Conservation (phyloP, 2,113 vertebrate genomes). For the Oncorhynchus mykiss region DNA sequence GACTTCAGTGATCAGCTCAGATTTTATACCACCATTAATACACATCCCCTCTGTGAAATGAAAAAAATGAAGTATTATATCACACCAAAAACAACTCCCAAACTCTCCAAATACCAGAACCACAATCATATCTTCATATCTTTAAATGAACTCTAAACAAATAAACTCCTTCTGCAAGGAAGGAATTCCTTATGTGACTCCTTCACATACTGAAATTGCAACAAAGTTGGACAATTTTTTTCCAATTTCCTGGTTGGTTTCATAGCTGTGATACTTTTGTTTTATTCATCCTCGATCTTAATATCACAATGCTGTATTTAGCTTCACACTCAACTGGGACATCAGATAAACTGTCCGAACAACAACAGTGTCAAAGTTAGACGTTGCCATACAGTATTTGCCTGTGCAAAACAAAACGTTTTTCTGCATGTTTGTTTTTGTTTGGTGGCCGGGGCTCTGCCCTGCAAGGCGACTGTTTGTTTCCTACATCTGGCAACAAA, state of each 20-base stretch:
- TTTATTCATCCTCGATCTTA: conserved; percentile 26
- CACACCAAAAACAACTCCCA: conserved; percentile 3
- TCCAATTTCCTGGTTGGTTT: conserved; percentile 23
- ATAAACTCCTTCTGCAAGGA: background rate
- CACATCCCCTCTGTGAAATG: background rate
- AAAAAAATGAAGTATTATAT: conserved; percentile 9
- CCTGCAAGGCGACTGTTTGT: conserved; percentile 59
- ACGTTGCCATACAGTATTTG: conserved; percentile 35
- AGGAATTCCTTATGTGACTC: conserved; percentile 14
- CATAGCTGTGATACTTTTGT: conserved; percentile 22
- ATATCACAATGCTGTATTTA: conserved; percentile 29
- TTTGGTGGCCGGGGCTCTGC: conserved; percentile 27
- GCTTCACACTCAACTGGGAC: conserved; percentile 37
- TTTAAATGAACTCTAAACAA: conserved; percentile 37
- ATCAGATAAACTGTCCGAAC: conserved; percentile 31
- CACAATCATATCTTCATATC: conserved; percentile 6
- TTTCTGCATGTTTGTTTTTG: conserved; percentile 56
- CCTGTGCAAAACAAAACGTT: conserved; percentile 31
- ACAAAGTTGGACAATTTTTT: conserved; percentile 19
- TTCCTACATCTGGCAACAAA: conserved; percentile 62
- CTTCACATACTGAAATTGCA: conserved; percentile 31
- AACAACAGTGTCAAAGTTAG: conserved; percentile 56
- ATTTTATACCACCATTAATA: conserved; percentile 28
- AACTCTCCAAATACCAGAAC: conserved; percentile 15
- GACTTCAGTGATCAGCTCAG: conserved; percentile 21